phyloP scores from a whole-genome alignment of 1,140 invertebrate genomes.

The Babylonia areolata region DNA sequence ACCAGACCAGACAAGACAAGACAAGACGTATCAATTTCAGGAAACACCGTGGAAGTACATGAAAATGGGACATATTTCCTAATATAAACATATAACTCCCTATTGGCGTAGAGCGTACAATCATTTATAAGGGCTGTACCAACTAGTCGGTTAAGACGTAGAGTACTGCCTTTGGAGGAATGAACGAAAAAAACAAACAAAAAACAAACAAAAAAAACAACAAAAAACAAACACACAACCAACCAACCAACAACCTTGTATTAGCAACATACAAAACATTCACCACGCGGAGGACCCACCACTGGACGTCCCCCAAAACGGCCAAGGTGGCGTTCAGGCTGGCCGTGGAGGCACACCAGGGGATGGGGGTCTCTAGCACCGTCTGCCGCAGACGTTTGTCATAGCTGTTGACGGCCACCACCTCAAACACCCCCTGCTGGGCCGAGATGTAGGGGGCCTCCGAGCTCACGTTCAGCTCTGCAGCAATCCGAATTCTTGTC shows the following conservation, averaged over 20 bases:
- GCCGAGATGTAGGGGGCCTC: constrained; percentile 61
- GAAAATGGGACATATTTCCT: too few species aligned
- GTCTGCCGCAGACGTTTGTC: constrained; percentile 58
- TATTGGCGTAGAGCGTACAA: too few species aligned
- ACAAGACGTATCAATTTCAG: too few species aligned
- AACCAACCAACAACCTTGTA: not conserved
- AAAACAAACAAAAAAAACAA: too few species aligned
- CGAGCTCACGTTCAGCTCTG: constrained; percentile 35
- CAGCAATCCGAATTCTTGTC: not conserved
- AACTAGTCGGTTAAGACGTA: not conserved
- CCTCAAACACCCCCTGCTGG: constrained; percentile 65
- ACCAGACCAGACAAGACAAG: too few species aligned
- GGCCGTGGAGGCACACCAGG: constrained; percentile 53
- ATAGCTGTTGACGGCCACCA: constrained; percentile 38
- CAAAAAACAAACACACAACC: not conserved
- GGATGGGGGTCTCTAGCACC: constrained; percentile 51
- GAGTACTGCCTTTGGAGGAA: too few species aligned
- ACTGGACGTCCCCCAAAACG: constrained; percentile 47
- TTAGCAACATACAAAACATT: not conserved
- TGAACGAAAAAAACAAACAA: too few species aligned
- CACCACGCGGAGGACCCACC: too few species aligned
- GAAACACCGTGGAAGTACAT: too few species aligned
- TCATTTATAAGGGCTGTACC: too few species aligned
- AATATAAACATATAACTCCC: too few species aligned
- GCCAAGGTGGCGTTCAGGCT: constrained; percentile 44